Percentiles rank a stretch among this genome's conserved stretches.
These are phyloP conservation scores for Tetheella fluctuosa DNA, from an alignment of 2,888 invertebrate species.

Conservation along the genomic window DNA sequence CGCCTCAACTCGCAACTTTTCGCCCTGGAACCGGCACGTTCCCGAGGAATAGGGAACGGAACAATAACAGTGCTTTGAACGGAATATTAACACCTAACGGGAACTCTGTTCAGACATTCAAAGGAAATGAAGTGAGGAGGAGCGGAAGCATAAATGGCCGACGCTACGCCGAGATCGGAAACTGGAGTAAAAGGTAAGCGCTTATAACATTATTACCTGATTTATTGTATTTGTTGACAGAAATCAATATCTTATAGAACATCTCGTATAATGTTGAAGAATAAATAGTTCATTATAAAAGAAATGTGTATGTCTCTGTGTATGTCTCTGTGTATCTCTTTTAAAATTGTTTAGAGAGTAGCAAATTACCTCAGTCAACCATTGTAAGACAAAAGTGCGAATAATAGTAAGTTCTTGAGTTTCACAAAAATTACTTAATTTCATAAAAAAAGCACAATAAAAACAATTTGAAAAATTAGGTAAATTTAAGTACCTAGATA, in stretches of 20 bases:
- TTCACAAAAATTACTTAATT: no score
- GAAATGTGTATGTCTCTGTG: no score
- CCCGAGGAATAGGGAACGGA: slow-evolving; percentile 78
- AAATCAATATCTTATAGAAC: slow-evolving; percentile 13
- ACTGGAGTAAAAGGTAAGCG: slow-evolving; percentile 83
- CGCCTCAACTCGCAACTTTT: slow-evolving; percentile 78
- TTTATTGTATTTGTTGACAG: slow-evolving; percentile 29
- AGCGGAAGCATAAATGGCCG: slow-evolving; percentile 81
- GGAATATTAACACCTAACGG: slow-evolving; percentile 83
- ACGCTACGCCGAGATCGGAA: slow-evolving; percentile 85
- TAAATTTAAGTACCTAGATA: no score
- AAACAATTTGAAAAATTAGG: no score
- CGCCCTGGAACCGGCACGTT: slow-evolving; percentile 80
- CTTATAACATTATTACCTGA: slow-evolving; percentile 36
- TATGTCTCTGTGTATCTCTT: no score
- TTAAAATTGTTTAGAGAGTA: no score
- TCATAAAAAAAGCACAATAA: no score
- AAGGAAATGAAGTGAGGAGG: slow-evolving; percentile 82
- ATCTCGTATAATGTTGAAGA: background rate
- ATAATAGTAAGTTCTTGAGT: no score
- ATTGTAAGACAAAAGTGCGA: background rate
- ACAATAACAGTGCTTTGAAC: slow-evolving; percentile 74
- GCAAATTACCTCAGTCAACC: background rate
- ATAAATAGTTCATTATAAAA: no score
- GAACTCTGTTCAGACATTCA: slow-evolving; percentile 75